These are phyloP conservation scores for Varroa destructor DNA, from an alignment of 1,140 invertebrate genomes.

Conservation along the genomic window DNA sequence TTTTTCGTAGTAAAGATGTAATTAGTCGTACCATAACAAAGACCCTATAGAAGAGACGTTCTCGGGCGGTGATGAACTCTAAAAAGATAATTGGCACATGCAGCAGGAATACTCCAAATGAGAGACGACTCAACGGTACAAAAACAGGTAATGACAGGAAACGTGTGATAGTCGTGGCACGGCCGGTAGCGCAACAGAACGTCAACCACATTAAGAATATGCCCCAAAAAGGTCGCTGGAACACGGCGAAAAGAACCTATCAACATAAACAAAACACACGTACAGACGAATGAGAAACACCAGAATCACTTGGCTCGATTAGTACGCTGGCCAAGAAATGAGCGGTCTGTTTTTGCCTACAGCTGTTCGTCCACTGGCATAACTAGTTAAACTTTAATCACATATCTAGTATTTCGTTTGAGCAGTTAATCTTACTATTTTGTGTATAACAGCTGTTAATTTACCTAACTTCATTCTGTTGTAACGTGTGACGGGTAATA, in stretches of 20 bases:
- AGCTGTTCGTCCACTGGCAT: no score
- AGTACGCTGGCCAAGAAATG: no score
- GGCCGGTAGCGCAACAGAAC: not conserved
- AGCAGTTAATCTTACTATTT: no score
- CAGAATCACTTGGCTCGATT: no score
- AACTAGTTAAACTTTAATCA: no score
- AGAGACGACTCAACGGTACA: slow-evolving; percentile 8
- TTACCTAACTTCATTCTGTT: no score
- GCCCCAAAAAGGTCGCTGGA: slow-evolving; percentile 3
- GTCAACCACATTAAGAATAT: slow-evolving; percentile 13
- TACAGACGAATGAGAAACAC: no score
- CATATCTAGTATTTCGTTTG: no score
- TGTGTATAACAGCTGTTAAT: no score
- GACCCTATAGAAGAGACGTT: not conserved
- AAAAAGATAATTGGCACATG: not conserved
- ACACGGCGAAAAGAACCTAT: slow-evolving; percentile 12
- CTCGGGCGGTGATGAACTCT: slow-evolving; percentile 2
- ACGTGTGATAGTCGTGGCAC: not conserved
- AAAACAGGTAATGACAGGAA: slow-evolving; percentile 5
- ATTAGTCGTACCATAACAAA: not conserved
- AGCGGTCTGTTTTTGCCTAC: no score
- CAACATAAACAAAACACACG: not conserved
- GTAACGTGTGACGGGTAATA: no score
- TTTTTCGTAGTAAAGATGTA: no score
- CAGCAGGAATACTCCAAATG: not conserved